Evolutionary conservation across 2,888 invertebrate genomes (phyloP), one percentile per base, ranked within the genome.

Genomic region (Endotricha flammealis): DNA sequence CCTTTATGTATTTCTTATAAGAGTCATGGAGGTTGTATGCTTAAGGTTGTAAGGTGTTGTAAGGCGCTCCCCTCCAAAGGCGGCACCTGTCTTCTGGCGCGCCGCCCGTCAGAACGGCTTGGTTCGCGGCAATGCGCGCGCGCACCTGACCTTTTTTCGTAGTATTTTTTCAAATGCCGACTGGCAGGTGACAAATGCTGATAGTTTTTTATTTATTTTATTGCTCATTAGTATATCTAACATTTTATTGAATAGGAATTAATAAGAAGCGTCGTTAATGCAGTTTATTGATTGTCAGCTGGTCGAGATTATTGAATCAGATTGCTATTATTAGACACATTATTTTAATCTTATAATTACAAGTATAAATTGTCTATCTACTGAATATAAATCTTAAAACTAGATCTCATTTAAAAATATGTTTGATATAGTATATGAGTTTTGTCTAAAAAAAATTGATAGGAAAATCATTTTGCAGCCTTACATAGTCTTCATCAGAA

Each of bases 21-120:
- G 58, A 47, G 36, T 25, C 22, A 27, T 1, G 8, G 6, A 5
- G 29, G 14, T 32, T 32, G 66, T 32, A 55, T 29, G 25, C 37
- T 29, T 55, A 72, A 50, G 48, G 60, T 83, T 79, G 83, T 85
- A 83, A 85, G 81, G 63, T 68, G 73, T 75, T 55, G 77, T 80
- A 82, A 82, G 80, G 83, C 77, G 81, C 83, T 73, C 85, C 85
- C 85, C 86, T 76, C 83, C 78, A 70, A 56, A 85, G 85, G 85
- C 85, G 86, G 81, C 85, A 83, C 85, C 85, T 82, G 83, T 72
- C 46, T 50, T 59, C 65, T 58, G 66, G 74, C 60, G 81, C 77
- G 76, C 80, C 83, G 78, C 83, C 82, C 79, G 80, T 71, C 81
- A 78, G 64, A 73, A 60, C 67, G 70, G 59, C 72, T 62, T 58